Evolutionary conservation across 2,888 invertebrate genomes (phyloP), one percentile per base, ranked within the genome.

Genomic region (Erynnis tages): DNA sequence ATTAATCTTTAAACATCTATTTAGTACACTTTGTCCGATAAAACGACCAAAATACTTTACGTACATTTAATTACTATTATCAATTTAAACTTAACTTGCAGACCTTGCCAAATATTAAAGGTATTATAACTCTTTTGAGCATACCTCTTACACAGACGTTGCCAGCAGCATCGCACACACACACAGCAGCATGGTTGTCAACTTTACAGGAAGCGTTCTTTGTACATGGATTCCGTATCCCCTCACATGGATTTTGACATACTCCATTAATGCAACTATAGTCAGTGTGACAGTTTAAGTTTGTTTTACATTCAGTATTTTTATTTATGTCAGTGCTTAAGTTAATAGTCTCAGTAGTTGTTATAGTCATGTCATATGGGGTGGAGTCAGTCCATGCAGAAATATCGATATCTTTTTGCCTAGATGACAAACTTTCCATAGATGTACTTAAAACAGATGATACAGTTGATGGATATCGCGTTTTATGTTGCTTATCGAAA

Each of bases 81-180:
- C 34, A 54, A 44, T 50, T 32, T 47, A 53, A 55, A 58, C n/a
- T n/a, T n/a, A 6, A 32, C 52, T 50, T 45, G 53, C 14, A 34
- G 14, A 16, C 50, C 37, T 27, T 44, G 44, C 14, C 27, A 38
- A 30, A 52, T n/a, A 37, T 17, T 17, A 29, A 37, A 52, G 52
- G 52, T 52, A 52, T 38, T 30, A 72, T 67, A 54, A 56, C 57
- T 57, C 69, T 71, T 67, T 62, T 59, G 61, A 71, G 72, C 79
- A 92, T 93, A 93, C 93, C 93, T 93, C 90, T 90, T 69, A 78
- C 79, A 81, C 93, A 93, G 80, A 90, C 85, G 88, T 82, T 83
- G 73, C 85, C 89, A 71, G 91, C 91, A 72, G 88, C 87, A 83
- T 85, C 85, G 76, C 94, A 94, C 73, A 89, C 82, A 85, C 93